A percentile compares a stretch with the other conserved stretches of the same genome.
phyloP scores from a whole-genome alignment of 2,113 vertebrate species.

The Chaetops frenatus region DNA sequence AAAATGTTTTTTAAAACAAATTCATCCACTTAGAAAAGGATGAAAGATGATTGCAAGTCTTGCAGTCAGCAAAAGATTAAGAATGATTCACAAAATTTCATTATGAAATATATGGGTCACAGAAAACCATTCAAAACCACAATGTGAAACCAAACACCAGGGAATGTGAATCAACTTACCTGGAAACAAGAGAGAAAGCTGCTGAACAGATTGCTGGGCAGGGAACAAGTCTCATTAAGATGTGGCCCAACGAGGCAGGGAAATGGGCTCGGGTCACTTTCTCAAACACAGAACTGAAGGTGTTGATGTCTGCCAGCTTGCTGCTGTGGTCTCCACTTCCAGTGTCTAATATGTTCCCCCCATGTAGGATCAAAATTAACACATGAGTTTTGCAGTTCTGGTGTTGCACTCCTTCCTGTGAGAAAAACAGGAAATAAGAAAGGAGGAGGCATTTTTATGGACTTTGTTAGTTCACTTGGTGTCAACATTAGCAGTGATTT shows the following conservation, averaged over 20 bases:
- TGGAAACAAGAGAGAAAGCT: constrained; percentile 92
- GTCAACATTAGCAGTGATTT: background rate
- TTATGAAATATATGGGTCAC: background rate
- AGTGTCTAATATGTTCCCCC: constrained; percentile 89
- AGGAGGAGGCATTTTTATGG: background rate
- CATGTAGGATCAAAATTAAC: constrained; percentile 90
- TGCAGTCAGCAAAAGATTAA: background rate
- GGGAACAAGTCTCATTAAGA: constrained; percentile 87
- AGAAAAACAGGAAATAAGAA: background rate
- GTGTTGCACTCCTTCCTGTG: constrained; percentile 69
- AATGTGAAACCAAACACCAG: background rate
- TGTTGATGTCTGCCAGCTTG: constrained; percentile 85
- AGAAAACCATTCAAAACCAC: background rate
- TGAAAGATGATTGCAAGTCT: background rate
- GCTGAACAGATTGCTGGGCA: constrained; percentile 93
- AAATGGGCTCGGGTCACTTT: constrained; percentile 90
- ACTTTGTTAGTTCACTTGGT: background rate
- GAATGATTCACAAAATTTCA: background rate
- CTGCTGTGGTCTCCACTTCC: constrained; percentile 81
- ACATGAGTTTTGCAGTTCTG: constrained; percentile 87
- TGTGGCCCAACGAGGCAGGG: constrained; percentile 84
- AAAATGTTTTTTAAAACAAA: background rate
- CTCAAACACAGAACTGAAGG: constrained; percentile 86
- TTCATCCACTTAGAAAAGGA: background rate
- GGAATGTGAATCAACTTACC: constrained; percentile 74